Base-by-base conservation (phyloP, 2,113 vertebrate species). In the Empidonax traillii region DNA sequence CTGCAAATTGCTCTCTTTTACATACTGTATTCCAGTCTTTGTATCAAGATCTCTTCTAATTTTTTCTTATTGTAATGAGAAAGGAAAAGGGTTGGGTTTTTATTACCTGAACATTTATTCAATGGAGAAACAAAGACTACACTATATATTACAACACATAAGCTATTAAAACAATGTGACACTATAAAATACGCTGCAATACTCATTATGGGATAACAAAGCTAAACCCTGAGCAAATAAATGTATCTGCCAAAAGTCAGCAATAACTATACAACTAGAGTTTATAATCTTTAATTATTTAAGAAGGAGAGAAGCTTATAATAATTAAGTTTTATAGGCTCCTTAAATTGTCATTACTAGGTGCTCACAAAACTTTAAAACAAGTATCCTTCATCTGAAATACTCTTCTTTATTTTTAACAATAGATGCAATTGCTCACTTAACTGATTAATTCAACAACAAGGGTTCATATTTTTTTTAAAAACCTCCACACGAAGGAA, bases 221-320 rank as follows among this genome's bases (percentile, higher is more conserved):
- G 82, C 78, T 86, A 93, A 96, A 93, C 51, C 43, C 44, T 77
- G 44, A 69, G 74, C 80, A 93, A 90, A 92, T 93, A 91, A 95
- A 93, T 82, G 16, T 78, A 89, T 92, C 61, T 94, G 87, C 73
- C 94, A 95, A 93, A 92, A 94, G 89, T 79, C 67, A 74, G 66
- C 39, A 96, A 84, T 82, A 96, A 85, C 75, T 92, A 73, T 41
- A 56, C 41, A 77, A 85, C 47, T 79, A 69, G 74, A 90, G 65
- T 89, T 97, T 85, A 85, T 66, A 92, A 89, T 89, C 83, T 95
- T 96, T 77, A 96, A 95, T 95, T 96, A 96, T 91, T 95, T 87
- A 96, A 93, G 82, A 88, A 81, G 62, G 35, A 97, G 94, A 92
- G 46, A 91, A 96, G 37, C 67, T 90, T 85, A 72, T 76, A 95